A percentile compares a stretch with the other conserved stretches of the same genome.
Evolutionary conservation across 2,113 vertebrate species (phyloP).

Genomic region (Odontophorus gujanensis): DNA sequence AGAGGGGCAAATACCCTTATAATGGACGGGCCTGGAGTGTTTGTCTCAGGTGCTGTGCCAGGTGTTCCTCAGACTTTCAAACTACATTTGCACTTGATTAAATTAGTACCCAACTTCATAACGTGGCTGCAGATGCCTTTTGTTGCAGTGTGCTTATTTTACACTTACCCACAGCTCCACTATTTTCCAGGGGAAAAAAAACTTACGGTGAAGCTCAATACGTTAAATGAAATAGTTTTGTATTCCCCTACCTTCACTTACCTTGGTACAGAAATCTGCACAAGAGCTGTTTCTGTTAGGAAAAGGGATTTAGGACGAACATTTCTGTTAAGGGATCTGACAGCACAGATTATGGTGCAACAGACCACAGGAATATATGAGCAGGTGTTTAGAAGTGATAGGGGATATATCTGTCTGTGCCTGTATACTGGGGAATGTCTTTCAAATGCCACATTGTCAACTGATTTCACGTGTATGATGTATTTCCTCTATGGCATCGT

Average conservation of each 20-base stretch:
- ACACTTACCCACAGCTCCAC: background rate
- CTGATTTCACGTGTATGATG: background rate
- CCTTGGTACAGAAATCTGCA: background rate
- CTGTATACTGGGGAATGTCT: background rate
- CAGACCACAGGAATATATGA: background rate
- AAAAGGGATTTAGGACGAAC: too few relatives aligned
- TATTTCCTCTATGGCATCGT: slow-evolving; percentile 8
- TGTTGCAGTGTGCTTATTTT: background rate
- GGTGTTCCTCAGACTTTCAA: background rate
- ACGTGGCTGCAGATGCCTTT: background rate
- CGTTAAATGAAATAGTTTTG: background rate
- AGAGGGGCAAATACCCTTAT: background rate
- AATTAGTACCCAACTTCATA: background rate
- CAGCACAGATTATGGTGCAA: background rate
- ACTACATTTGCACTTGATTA: background rate
- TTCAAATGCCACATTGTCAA: background rate
- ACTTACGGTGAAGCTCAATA: background rate
- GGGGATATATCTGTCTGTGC: background rate
- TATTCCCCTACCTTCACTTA: background rate
- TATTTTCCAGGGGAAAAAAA: background rate
- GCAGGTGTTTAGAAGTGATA: background rate
- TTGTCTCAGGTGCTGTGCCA: background rate
- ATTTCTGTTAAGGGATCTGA: background rate
- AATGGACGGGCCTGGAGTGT: too few relatives aligned
- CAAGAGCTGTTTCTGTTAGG: background rate